These are phyloP conservation scores for Sclerodermus sp. DNA, from an alignment of 2,888 invertebrate species.

Conservation along the genomic window DNA sequence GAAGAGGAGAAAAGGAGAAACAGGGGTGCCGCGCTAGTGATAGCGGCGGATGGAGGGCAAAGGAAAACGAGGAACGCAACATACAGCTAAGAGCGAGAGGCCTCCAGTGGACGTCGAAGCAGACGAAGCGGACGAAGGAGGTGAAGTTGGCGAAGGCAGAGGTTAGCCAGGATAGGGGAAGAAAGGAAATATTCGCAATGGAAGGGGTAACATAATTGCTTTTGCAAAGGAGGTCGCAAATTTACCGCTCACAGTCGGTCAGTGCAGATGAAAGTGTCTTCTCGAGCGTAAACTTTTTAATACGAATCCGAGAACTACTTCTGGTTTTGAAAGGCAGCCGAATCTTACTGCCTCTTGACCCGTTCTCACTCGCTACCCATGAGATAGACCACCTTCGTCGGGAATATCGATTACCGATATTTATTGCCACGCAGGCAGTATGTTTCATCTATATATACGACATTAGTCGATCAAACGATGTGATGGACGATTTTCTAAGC, in stretches of 20 bases:
- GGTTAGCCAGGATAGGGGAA: slow-evolving; percentile 3
- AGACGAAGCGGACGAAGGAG: slow-evolving; percentile 1
- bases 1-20: no score
- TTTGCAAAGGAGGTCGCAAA: slow-evolving; percentile 37
- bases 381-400: slow-evolving; percentile 34
- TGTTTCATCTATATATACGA: slow-evolving; percentile 34
- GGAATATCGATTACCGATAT: slow-evolving; percentile 48
- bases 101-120: slow-evolving; percentile 4
- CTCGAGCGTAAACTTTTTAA: slow-evolving; percentile 39
- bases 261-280: slow-evolving; percentile 36
- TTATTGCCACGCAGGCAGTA: slow-evolving; percentile 46
- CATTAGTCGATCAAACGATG: slow-evolving; percentile 28
- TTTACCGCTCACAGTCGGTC: slow-evolving; percentile 37
- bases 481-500: slow-evolving; percentile 23
- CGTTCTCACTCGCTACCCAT: neutral
- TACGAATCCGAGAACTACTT: slow-evolving; percentile 42
- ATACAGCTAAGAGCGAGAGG: slow-evolving; percentile 1
- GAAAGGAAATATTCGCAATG: slow-evolving; percentile 6
- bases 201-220: slow-evolving; percentile 32
- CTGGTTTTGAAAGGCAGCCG: slow-evolving; percentile 37
- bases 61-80: no score
- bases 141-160: neutral
- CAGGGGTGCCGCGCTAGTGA: no score
- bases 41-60: no score
- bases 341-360: slow-evolving; percentile 16